These are phyloP conservation scores for Globicephala melas DNA, from an alignment of 2,113 vertebrate genomes.

Conservation along the genomic window DNA sequence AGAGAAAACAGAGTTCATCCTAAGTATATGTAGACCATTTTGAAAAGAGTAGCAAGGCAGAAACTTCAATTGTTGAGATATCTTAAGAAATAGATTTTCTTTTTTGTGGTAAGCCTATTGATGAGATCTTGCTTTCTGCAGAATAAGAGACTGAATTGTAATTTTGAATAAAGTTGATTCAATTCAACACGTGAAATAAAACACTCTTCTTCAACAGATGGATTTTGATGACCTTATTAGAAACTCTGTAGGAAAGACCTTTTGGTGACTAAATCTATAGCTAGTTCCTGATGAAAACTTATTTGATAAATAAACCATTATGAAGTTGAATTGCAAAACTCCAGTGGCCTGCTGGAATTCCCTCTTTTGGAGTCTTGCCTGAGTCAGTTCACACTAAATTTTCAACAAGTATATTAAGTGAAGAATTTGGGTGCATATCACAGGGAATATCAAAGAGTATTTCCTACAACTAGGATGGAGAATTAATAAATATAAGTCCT, in stretches of 20 bases:
- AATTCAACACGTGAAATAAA: slow-evolving; percentile 40
- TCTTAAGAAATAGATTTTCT: background rate
- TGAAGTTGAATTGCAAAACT: background rate
- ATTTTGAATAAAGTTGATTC: slow-evolving; percentile 55
- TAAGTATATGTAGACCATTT: background rate
- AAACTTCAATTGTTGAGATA: background rate
- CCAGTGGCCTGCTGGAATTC: background rate
- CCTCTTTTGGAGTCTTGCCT: background rate
- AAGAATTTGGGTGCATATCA: background rate
- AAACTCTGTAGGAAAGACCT: slow-evolving; percentile 46
- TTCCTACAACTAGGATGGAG: background rate
- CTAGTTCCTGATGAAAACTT: slow-evolving; percentile 35
- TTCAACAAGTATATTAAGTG: background rate
- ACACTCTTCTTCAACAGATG: slow-evolving; percentile 47
- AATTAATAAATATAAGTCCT: background rate
- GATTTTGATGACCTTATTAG: slow-evolving; percentile 71
- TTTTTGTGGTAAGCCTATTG: background rate
- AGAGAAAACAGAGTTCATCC: background rate
- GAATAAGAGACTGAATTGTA: background rate
- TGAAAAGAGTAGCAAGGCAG: background rate
- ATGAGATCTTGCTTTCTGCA: slow-evolving; percentile 28
- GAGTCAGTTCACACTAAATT: background rate
- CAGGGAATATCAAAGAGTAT: background rate
- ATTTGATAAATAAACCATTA: slow-evolving; percentile 53
- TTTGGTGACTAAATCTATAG: slow-evolving; percentile 23